Evolutionary conservation across 2,888 invertebrate genomes (phyloP).

Genomic region (Cenopis cana): DNA sequence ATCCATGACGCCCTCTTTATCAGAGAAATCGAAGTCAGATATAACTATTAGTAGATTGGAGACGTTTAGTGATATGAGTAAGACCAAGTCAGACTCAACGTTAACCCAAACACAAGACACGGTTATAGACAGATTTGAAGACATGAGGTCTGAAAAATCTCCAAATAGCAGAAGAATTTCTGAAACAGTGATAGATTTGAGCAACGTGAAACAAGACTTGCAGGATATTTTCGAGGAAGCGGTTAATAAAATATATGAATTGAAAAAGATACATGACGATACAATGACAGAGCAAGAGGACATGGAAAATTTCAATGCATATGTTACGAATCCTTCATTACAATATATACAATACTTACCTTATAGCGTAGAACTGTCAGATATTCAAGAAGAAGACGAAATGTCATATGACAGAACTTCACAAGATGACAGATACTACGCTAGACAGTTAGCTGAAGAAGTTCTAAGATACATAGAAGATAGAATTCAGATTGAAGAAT

Average conservation of each 20-base stretch:
- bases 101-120: slow-evolving; percentile 79
- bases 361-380: slow-evolving; percentile 76
- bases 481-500: slow-evolving; percentile 64
- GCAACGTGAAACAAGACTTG: slow-evolving; percentile 73
- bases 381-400: slow-evolving; percentile 80
- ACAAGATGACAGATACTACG: slow-evolving; percentile 63
- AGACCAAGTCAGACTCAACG: slow-evolving; percentile 80
- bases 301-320: slow-evolving; percentile 72
- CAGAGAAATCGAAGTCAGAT: slow-evolving; percentile 80
- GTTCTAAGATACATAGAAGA: slow-evolving; percentile 70
- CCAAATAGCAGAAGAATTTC: slow-evolving; percentile 70
- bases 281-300: slow-evolving; percentile 79
- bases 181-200: slow-evolving; percentile 75
- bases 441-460: slow-evolving; percentile 67
- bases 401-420: slow-evolving; percentile 67
- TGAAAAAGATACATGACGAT: slow-evolving; percentile 64
- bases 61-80: slow-evolving; percentile 77
- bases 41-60: slow-evolving; percentile 77
- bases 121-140: slow-evolving; percentile 71
- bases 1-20: slow-evolving; percentile 71
- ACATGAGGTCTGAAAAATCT: slow-evolving; percentile 57
- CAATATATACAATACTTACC: slow-evolving; percentile 66
- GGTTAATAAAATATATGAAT: slow-evolving; percentile 58
- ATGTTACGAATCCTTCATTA: slow-evolving; percentile 71
- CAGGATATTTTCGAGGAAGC: slow-evolving; percentile 75